These are phyloP conservation scores for Trachurus trachurus DNA, from an alignment of 2,797 vertebrate species.

Conservation along the genomic window DNA sequence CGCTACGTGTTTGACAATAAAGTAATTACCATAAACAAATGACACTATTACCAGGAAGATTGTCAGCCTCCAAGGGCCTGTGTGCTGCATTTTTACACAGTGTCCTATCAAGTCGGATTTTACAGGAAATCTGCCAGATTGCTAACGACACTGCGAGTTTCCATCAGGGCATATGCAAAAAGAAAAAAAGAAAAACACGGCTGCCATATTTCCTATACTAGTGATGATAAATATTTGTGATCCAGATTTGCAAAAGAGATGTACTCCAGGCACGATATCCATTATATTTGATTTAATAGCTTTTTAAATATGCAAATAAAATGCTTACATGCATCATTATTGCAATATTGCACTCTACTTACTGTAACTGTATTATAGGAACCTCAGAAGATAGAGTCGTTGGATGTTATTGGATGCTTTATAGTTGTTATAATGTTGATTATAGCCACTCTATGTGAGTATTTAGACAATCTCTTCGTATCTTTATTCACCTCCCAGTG, in stretches of 20 bases:
- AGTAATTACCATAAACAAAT: constrained; percentile 77
- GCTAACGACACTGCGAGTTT: constrained; percentile 16
- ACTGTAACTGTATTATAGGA: background rate
- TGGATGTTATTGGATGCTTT: too few species aligned
- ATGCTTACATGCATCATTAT: background rate
- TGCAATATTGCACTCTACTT: too few species aligned
- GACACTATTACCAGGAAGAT: constrained; percentile 53
- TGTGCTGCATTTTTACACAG: constrained; percentile 11
- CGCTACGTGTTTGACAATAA: constrained; percentile 62
- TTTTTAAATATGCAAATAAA: background rate
- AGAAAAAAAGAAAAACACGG: background rate
- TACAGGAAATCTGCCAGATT: constrained; percentile 32
- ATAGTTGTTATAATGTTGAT: too few species aligned
- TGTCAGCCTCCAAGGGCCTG: constrained; percentile 43
- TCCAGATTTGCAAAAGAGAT: background rate
- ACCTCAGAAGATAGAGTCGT: background rate
- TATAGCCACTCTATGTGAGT: too few species aligned
- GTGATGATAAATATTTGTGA: background rate
- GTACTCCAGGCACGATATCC: background rate
- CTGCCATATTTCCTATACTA: background rate
- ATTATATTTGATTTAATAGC: background rate
- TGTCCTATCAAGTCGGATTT: constrained; percentile 30
- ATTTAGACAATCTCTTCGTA: too few species aligned
- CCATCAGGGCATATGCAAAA: background rate
- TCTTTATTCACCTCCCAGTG: too few species aligned